These are phyloP conservation scores for Ovis aries DNA, from an alignment of 2,113 vertebrate species.

Conservation along the genomic window DNA sequence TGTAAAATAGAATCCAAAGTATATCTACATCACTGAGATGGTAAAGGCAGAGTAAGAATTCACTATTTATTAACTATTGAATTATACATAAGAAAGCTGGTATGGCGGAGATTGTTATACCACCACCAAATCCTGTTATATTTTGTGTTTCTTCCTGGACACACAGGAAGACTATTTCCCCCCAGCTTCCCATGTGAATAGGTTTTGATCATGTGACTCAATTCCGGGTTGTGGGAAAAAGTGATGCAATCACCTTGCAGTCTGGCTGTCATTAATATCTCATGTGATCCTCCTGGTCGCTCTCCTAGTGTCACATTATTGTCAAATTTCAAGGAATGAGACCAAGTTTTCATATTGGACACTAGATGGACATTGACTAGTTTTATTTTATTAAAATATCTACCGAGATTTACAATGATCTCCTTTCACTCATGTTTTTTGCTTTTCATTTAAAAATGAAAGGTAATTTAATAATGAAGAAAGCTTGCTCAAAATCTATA, in stretches of 20 bases:
- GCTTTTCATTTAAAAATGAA: slow-evolving; percentile 1
- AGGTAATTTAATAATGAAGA: not conserved
- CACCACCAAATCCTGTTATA: not conserved
- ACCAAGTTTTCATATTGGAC: not conserved
- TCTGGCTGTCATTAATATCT: not conserved
- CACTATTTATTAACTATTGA: not conserved
- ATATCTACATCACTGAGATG: not conserved
- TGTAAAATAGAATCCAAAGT: not conserved
- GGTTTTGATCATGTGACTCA: not conserved
- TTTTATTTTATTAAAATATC: slow-evolving; percentile 14
- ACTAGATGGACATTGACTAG: slow-evolving; percentile 25
- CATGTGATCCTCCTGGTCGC: not conserved
- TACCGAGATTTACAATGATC: not conserved
- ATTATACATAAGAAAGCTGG: not conserved
- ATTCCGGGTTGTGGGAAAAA: slow-evolving; percentile 12
- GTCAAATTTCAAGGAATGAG: not conserved
- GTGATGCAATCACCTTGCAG: not conserved
- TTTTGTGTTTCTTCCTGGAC: not conserved
- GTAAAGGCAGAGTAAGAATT: not conserved
- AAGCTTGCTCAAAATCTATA: not conserved
- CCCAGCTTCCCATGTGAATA: not conserved
- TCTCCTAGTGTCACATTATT: not conserved
- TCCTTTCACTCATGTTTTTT: not conserved
- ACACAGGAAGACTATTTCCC: not conserved
- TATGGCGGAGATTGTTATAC: not conserved